These are phyloP conservation scores for Iguana delicatissima DNA, from an alignment of 2,797 vertebrate species.

Conservation along the genomic window DNA sequence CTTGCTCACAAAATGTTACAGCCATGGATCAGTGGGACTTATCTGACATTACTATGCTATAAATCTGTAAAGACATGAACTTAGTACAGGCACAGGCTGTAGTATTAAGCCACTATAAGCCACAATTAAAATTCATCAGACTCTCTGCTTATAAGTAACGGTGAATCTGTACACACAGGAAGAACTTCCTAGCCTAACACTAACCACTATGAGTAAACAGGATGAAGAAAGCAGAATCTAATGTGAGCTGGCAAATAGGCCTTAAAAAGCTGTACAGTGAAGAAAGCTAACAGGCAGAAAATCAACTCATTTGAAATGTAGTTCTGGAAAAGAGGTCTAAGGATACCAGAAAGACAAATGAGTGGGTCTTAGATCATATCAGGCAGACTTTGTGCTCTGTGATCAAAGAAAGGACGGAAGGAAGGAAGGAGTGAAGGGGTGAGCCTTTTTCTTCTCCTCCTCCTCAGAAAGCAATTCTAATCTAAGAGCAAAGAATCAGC, in stretches of 20 bases:
- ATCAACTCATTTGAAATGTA: no score
- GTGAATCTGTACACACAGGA: neutral
- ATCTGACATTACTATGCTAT: neutral
- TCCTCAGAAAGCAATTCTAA: neutral
- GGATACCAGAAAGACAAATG: no score
- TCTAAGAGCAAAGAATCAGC: neutral
- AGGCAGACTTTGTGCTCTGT: no score
- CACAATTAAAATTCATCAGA: slow-evolving; percentile 4
- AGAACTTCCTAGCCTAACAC: neutral
- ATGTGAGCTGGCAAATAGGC: neutral
- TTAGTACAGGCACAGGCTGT: neutral
- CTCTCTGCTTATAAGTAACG: neutral
- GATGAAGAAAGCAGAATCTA: neutral
- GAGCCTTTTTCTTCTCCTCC: neutral
- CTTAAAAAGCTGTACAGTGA: neutral
- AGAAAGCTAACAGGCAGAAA: no score
- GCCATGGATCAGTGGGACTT: neutral
- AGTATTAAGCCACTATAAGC: neutral
- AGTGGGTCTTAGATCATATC: no score
- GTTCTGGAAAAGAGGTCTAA: no score
- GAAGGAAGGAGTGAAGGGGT: no score
- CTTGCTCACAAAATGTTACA: neutral
- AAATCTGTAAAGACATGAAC: neutral
- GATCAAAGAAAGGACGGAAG: no score
- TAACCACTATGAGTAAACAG: neutral